Base-by-base conservation (phyloP, 2,888 invertebrate genomes). In the Megastigmus dorsalis region DNA sequence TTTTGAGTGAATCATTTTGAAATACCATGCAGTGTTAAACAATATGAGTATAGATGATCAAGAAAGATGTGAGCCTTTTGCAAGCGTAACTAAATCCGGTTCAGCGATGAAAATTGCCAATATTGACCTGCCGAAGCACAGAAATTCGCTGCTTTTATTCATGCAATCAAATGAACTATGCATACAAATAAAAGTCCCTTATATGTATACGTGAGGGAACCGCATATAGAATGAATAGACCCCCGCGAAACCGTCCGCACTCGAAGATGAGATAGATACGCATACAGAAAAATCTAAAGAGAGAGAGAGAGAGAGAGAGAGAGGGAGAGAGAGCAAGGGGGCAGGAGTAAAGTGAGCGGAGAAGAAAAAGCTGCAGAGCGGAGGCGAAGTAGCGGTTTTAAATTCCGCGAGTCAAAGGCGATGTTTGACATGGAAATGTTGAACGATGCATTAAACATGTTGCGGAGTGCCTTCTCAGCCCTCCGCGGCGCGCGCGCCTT, bases 381-480 rank as follows among this genome's bases (percentile, higher is more conserved):
- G 41, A 28, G 28, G 20, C 66, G 78, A 78, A 78, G 78, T 78
- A 81, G 83, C 80, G 84, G 84, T 85, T 87, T 86, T 82, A 86
- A 86, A 87, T 87, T 88, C 85, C 85, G 82, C 84, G 84, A 85
- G 86, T 87, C 87, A 87, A 88, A 87, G 87, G 86, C 86, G 82
- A 87, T 88, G 88, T 88, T 88, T 88, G 88, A 88, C 87, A 88
- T 88, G 88, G 87, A 87, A 88, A 88, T 88, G 85, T 83, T 82
- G 84, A 83, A 63, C 83, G 84, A 86, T 88, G 87, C 88, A 88
- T 88, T 88, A 88, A 87, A 88, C 87, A 88, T 88, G 82, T 80
- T 79, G 81, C 80, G 77, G 80, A 84, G 82, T 84, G 82, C 55
- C 79, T n/a, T n/a, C n/a, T 81, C 68, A 13, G 60, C 68, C 72